These are phyloP conservation scores for Drosophila rufa DNA, from an alignment of 1,140 invertebrate genomes.

Conservation along the genomic window DNA sequence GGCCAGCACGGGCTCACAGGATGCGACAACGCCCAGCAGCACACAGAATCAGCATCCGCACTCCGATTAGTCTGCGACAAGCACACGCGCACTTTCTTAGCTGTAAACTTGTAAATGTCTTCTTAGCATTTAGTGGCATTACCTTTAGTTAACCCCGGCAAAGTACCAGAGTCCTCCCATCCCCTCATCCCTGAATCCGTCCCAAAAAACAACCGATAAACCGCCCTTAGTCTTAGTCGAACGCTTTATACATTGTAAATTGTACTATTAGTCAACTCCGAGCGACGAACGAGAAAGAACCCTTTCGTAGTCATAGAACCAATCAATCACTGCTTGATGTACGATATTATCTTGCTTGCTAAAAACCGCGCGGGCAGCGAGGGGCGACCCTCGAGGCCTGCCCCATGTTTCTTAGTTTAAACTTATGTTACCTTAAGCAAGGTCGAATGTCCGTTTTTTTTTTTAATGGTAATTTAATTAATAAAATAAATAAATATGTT, in stretches of 20 bases:
- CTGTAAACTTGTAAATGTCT: conserved; percentile 50
- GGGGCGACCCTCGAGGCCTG: conserved; percentile 8
- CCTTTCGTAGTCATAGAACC: conserved; percentile 49
- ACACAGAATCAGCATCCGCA: conserved; percentile 51
- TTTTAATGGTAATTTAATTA: conserved; percentile 64
- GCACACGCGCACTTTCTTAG: conserved; percentile 4
- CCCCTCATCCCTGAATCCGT: background rate
- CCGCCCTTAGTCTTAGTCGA: conserved; percentile 62
- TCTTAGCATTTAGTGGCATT: conserved; percentile 79
- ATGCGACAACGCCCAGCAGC: conserved; percentile 38
- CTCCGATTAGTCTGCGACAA: conserved; percentile 56
- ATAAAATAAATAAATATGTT: conserved; percentile 33
- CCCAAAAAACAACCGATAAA: background rate
- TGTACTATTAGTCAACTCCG: conserved; percentile 69
- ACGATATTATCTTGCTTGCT: conserved; percentile 73
- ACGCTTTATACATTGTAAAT: conserved; percentile 81
- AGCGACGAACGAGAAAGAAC: conserved; percentile 29
- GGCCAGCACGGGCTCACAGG: background rate
- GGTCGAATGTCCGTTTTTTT: conserved; percentile 64
- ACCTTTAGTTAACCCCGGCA: conserved; percentile 51
- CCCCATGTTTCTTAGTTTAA: conserved; percentile 25
- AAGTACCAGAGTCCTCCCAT: background rate
- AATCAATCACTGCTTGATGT: conserved; percentile 69
- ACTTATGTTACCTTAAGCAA: conserved; percentile 50
- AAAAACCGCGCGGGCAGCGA: conserved; percentile 6